Evolutionary conservation across 2,888 invertebrate species (phyloP), one percentile per base, ranked within the genome.

Genomic region (Catocala nupta): DNA sequence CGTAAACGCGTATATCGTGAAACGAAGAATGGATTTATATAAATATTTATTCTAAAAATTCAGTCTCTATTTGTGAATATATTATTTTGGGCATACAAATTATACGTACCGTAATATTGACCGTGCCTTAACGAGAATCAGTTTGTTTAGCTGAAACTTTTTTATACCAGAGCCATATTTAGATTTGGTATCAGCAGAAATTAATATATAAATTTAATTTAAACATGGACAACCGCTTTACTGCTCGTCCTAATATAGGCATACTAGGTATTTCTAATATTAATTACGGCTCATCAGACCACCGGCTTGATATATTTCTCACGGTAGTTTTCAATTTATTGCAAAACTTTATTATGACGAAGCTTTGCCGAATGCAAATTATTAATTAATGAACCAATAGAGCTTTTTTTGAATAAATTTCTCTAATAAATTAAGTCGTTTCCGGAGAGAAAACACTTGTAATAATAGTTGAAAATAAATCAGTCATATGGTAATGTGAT

Each of bases 381-480:
- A 39, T 39, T 60, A 54, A 65, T 61, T 48, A 65, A 11, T 12
- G 1, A 52, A 54, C 51, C n/a, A 57, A 59, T 58, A 44, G 25
- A 53, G 2, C 50, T 36, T 59, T 52, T 53, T 39, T 1, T 39
- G 25, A 25, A 51, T 53, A 1, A 60, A 50, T 73, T 67, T 65
- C 67, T 65, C 61, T 54, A n/a, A 69, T 69, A 42, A 74, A 71
- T 58, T 13, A 67, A 58, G 33, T 49, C 6, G 16, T 60, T 60
- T 60, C 25, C 25, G 47, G 25, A 54, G 13, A 49, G 48, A 60
- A 68, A 55, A 60, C 48, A 44, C 4, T 36, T 44, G 13, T 33
- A 57, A 51, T 63, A 44, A 58, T 62, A 25, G 48, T 48, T 45
- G 49, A 55, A 63, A 12, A 73, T 67, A 51, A 53, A 65, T 65